Evolutionary conservation across 2,888 invertebrate genomes (phyloP), one percentile per base, ranked within the genome.

Genomic region (Perdita meconis): DNA sequence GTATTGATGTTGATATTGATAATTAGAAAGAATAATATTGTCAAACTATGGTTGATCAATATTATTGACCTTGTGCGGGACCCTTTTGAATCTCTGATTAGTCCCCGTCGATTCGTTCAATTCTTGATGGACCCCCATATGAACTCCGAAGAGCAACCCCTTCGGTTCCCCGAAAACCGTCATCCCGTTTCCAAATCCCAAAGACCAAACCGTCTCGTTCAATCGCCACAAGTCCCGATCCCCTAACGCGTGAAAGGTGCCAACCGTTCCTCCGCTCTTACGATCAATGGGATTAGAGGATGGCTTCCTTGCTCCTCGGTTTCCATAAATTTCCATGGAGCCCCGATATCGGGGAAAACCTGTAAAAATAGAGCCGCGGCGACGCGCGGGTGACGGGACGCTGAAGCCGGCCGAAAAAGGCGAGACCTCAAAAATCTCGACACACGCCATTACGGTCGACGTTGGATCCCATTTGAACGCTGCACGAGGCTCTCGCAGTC

Each of bases 391-490:
- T 16, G 26, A 50, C 30, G 4, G 42, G 13, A 26, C 10, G 36
- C 10, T 34, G 55, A 42, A 51, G 36, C 47, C 53, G 47, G 57
- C 55, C 68, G 64, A 78, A 83, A 86, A 84, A 83, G 74, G 85
- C 66, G 79, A 82, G 82, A 77, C 78, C 71, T 86, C 69, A 84
- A 86, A 86, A 87, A 86, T 86, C 81, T 80, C 81, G 61, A 79
- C 86, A 79, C 75, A 73, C 75, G 79, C 83, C 85, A 85, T 86
- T 86, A 85, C 78, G 63, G 78, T 70, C 78, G 81, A 81, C 80
- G 80, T 84, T 78, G 83, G 77, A 89, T 88, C 82, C 87, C 88
- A 89, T 89, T 88, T 88, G 83, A 88, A 84, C 84, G 78, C 68
- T 67, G 75, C 83, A 63, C 68, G 53, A 50, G 16, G 64, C 71